Percentiles rank a stretch among this genome's conserved stretches.
Conservation (phyloP, 2,113 vertebrate genomes). For the Chloebia gouldiae region DNA sequence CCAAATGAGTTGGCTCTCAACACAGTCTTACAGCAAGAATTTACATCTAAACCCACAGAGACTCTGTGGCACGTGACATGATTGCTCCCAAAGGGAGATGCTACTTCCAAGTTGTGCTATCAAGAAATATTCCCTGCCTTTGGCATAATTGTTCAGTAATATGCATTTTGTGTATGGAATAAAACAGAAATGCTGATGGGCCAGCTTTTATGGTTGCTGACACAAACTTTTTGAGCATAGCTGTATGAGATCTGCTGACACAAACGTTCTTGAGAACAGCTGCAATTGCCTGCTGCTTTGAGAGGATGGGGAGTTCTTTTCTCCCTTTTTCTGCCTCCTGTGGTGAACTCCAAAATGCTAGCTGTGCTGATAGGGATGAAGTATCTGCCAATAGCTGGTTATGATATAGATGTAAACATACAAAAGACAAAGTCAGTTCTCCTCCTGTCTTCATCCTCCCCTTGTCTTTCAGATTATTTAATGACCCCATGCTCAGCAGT, state of each 20-base stretch:
- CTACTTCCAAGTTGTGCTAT: slow-evolving; percentile 38
- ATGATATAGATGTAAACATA: neutral
- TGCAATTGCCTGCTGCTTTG: slow-evolving; percentile 34
- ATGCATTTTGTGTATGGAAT: slow-evolving; percentile 33
- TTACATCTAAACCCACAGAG: neutral
- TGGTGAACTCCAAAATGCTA: neutral
- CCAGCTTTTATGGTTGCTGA: slow-evolving; percentile 63
- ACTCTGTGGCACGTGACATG: neutral
- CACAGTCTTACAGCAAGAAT: neutral
- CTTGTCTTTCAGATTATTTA: slow-evolving; percentile 5
- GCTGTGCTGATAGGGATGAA: neutral
- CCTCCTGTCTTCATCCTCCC: neutral
- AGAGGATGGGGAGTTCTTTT: neutral
- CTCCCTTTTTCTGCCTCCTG: neutral
- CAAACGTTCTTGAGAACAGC: slow-evolving; percentile 60
- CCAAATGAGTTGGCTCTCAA: neutral
- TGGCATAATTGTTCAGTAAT: slow-evolving; percentile 65
- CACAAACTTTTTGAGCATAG: slow-evolving; percentile 41
- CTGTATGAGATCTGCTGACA: slow-evolving; percentile 60
- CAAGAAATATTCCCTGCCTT: slow-evolving; percentile 37
- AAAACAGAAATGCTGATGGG: slow-evolving; percentile 69
- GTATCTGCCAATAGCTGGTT: neutral
- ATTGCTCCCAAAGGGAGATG: slow-evolving; percentile 31
- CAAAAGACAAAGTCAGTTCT: neutral
- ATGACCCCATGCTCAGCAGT: neutral